Evolutionary conservation across 2,888 invertebrate species (phyloP).

Genomic region (Dendrolimus houi): DNA sequence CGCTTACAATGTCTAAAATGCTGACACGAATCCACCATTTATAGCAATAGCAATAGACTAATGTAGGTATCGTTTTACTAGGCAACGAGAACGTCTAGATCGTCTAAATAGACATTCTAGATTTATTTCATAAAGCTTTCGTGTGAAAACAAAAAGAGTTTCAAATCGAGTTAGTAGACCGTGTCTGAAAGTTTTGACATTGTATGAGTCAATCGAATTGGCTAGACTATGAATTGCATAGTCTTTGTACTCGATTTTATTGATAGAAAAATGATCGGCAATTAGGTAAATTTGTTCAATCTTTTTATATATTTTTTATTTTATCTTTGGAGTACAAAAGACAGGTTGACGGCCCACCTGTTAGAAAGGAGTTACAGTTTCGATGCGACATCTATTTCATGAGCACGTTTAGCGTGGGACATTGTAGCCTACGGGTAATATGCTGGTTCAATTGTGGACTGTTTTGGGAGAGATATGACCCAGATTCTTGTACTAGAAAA

Average conservation of each 20-base stretch:
- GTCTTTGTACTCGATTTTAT: background rate
- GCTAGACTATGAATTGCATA: background rate
- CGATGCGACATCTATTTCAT: too few species aligned
- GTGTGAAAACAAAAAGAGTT: background rate
- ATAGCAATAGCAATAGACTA: background rate
- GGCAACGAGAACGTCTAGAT: background rate
- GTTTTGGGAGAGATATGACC: too few species aligned
- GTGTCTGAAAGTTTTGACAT: constrained; percentile 8
- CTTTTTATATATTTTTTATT: background rate
- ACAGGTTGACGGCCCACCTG: too few species aligned
- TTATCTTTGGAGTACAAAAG: background rate
- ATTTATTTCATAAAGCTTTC: constrained; percentile 3
- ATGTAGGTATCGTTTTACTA: background rate
- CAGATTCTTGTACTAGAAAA: too few species aligned
- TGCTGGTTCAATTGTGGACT: too few species aligned
- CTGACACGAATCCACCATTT: too few species aligned
- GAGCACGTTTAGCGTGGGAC: too few species aligned
- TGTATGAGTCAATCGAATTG: constrained; percentile 6
- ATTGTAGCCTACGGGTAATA: too few species aligned
- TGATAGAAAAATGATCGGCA: background rate
- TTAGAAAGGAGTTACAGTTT: too few species aligned
- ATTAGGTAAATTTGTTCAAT: background rate
- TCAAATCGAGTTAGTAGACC: constrained; percentile 5
- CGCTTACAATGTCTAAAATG: too few species aligned
- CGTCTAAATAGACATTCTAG: background rate